Base-by-base conservation (phyloP, 2,113 vertebrate genomes). In the Brevimyrus niger region DNA sequence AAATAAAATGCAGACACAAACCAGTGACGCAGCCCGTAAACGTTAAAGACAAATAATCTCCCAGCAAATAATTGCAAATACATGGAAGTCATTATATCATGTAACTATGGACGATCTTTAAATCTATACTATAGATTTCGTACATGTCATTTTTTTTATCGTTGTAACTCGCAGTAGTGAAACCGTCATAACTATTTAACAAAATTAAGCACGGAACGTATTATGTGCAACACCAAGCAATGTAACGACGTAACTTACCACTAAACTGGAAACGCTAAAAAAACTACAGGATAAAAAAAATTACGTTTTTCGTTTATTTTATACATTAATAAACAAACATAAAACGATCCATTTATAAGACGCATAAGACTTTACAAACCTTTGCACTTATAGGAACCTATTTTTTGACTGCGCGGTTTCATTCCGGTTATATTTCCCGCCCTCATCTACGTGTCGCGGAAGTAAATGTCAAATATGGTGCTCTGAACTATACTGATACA, bases 381-480 rank as follows among this genome's bases (percentile, higher is more conserved):
- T 84, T 47, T 6, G 8, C 47, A 2, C 11, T 51, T n/a, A n/a
- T 38, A n/a, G 89, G 89, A 90, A 90, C 86, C 15, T 23, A 48
- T 15, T 31, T 47, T 9, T 21, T 17, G 3, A 27, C 55, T 10
- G 10, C 4, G 5, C 10, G n/a, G 89, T 90, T 88, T 80, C 87
- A 53, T 23, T 58, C 35, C 69, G 84, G 50, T 31, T 0, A 38
- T 15, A 82, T 46, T 53, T 87, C 1, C 4, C 15, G 27, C 7
- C 44, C 27, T 46, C 13, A 53, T 87, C 48, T 31, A 65, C 89
- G 47, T 61, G 13, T 80, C 46, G 31, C 86, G 89, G 85, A 87
- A 87, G 50, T 51, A 53, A 48, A 42, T 87, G 85, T 87, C 89
- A 90, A 87, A 83, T 17, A 87, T 48, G 61, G 47, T 51, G 58